Evolutionary conservation across 2,113 vertebrate species (phyloP).

Genomic region (Miniopterus natalensis): DNA sequence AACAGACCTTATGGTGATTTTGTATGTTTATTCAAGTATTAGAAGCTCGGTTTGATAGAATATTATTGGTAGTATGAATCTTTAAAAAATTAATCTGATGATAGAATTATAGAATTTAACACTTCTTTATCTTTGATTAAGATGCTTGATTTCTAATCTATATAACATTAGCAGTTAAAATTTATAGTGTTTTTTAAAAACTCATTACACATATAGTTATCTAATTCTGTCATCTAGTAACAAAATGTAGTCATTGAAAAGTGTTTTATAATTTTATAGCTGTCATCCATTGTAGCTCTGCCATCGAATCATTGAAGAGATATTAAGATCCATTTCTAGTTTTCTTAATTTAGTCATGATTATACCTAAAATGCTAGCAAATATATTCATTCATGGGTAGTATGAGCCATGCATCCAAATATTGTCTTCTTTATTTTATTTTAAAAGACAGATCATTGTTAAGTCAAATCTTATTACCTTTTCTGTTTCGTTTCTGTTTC

Average conservation of each 20-base stretch:
- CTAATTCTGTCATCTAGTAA: slow-evolving; percentile 44
- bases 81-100: slow-evolving; percentile 27
- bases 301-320: slow-evolving; percentile 54
- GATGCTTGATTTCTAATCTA: neutral
- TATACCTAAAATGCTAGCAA: slow-evolving; percentile 73
- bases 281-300: slow-evolving; percentile 17
- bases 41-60: neutral
- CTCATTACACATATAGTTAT: neutral
- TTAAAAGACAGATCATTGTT: slow-evolving; percentile 74
- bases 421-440: slow-evolving; percentile 73
- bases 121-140: slow-evolving; percentile 47
- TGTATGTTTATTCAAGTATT: neutral
- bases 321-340: slow-evolving; percentile 66
- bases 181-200: slow-evolving; percentile 1
- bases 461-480: slow-evolving; percentile 78
- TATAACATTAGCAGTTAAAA: slow-evolving; percentile 43
- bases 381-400: slow-evolving; percentile 51
- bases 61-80: neutral
- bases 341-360: slow-evolving; percentile 62
- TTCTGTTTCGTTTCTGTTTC: slow-evolving; percentile 83
- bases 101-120: neutral
- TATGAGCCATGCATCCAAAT: slow-evolving; percentile 71
- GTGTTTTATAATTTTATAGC: slow-evolving; percentile 32
- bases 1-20: neutral
- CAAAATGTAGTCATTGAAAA: slow-evolving; percentile 50